Conservation (phyloP, 2,113 vertebrate genomes). For the Junco hyemalis region DNA sequence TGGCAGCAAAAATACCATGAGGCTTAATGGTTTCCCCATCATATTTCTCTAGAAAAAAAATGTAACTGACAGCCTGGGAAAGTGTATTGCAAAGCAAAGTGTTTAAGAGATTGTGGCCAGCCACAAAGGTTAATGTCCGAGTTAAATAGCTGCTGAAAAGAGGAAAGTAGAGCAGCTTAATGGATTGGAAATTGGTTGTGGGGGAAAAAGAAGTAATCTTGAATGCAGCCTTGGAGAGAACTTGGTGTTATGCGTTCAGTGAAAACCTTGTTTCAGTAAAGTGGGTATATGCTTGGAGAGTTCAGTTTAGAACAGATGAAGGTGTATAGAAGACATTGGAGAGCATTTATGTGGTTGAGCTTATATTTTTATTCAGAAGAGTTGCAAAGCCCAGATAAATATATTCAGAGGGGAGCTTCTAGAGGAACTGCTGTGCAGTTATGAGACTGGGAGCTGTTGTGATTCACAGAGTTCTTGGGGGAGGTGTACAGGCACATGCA, state of each 20-base stretch:
- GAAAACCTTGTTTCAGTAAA: background rate
- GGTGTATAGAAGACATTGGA: background rate
- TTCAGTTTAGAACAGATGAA: background rate
- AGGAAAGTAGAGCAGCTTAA: slow-evolving; percentile 10
- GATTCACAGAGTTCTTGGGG: background rate
- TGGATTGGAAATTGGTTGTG: slow-evolving; percentile 33
- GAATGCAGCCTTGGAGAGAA: background rate
- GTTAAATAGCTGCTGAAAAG: slow-evolving; percentile 26
- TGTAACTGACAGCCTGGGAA: background rate
- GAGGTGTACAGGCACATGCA: background rate
- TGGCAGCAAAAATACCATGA: background rate
- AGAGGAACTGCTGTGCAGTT: fast-evolving
- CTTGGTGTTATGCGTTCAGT: background rate
- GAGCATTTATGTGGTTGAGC: background rate
- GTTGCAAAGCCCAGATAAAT: background rate
- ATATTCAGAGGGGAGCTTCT: background rate
- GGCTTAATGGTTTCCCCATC: background rate
- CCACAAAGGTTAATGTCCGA: slow-evolving; percentile 32
- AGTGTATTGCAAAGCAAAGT: background rate
- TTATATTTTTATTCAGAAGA: background rate
- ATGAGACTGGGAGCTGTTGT: background rate
- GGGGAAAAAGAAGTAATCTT: background rate
- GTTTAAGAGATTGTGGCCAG: background rate
- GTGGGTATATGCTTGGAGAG: background rate
- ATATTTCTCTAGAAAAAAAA: background rate